Conservation (phyloP, 2,113 vertebrate species). For the Serinus canaria region DNA sequence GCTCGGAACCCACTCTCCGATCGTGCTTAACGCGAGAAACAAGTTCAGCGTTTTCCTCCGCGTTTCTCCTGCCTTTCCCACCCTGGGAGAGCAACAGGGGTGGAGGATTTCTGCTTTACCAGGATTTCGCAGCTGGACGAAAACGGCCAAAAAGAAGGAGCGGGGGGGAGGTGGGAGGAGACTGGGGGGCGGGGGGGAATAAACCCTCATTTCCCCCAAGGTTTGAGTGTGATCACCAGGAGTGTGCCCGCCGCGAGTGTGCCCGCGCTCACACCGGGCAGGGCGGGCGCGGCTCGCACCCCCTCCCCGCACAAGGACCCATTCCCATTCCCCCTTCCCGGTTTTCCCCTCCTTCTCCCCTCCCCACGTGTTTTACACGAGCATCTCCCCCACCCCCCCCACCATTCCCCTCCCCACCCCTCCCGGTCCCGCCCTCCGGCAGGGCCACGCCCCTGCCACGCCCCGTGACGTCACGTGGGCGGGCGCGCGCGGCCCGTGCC, state of each 20-base stretch:
- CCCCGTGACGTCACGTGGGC: no score
- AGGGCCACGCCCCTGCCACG: no score
- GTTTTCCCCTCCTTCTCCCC: not conserved
- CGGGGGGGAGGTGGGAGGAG: no score
- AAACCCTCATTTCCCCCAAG: not conserved
- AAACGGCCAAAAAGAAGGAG: not conserved
- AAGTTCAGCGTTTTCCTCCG: accelerated
- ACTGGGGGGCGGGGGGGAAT: not conserved
- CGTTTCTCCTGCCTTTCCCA: not conserved
- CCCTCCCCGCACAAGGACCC: accelerated
- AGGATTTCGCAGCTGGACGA: not conserved
- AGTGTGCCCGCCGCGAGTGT: no score
- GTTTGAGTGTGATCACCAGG: not conserved
- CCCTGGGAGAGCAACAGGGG: not conserved
- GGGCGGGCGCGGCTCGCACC: not conserved
- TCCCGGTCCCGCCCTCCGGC: no score
- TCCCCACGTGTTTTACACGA: not conserved
- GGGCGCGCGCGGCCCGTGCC: no score
- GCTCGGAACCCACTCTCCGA: accelerated
- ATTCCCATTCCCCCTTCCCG: not conserved
- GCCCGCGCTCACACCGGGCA: not conserved
- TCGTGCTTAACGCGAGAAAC: accelerated
- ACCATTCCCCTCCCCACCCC: no score
- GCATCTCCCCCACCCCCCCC: no score
- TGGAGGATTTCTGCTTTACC: not conserved